Percentiles rank a stretch among this genome's conserved stretches.
phyloP scores from a whole-genome alignment of 2,888 invertebrate species.

The Pseudanteris insignis region DNA sequence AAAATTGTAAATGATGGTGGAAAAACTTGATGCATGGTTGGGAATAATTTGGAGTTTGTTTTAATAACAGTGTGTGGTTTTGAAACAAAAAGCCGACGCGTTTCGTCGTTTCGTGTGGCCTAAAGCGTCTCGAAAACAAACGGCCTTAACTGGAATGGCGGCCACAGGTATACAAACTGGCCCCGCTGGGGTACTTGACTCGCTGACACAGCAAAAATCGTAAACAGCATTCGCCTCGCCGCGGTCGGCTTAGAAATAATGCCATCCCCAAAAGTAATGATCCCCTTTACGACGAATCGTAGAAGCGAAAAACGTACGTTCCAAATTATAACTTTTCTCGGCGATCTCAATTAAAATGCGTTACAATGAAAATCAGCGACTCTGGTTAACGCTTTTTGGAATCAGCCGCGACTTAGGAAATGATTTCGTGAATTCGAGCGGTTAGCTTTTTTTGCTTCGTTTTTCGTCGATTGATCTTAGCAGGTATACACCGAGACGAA shows the following conservation, averaged over 20 bases:
- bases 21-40: conserved; percentile 20
- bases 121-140: conserved; percentile 29
- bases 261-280: conserved; percentile 25
- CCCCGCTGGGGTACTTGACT: conserved; percentile 27
- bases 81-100: conserved; percentile 24
- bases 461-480: no score
- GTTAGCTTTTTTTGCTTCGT: no score
- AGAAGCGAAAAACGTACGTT: conserved; percentile 16
- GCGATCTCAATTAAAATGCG: no score
- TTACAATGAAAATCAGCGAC: no score
- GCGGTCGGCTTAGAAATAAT: conserved; percentile 17
- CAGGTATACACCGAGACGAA: no score
- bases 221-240: conserved; percentile 26
- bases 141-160: conserved; percentile 21
- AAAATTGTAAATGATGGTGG: conserved; percentile 13
- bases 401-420: no score
- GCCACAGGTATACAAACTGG: conserved; percentile 33
- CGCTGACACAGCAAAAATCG: conserved; percentile 37
- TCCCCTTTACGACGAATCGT: conserved; percentile 13
- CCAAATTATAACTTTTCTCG: conserved; percentile 28
- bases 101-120: conserved; percentile 27
- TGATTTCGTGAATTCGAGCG: no score
- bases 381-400: no score
- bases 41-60: conserved; percentile 24
- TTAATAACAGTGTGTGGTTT: conserved; percentile 31